Percentiles rank a stretch among this genome's conserved stretches.
These are phyloP conservation scores for Drosophila biarmipes DNA, from an alignment of 1,140 invertebrate genomes.

Conservation along the genomic window DNA sequence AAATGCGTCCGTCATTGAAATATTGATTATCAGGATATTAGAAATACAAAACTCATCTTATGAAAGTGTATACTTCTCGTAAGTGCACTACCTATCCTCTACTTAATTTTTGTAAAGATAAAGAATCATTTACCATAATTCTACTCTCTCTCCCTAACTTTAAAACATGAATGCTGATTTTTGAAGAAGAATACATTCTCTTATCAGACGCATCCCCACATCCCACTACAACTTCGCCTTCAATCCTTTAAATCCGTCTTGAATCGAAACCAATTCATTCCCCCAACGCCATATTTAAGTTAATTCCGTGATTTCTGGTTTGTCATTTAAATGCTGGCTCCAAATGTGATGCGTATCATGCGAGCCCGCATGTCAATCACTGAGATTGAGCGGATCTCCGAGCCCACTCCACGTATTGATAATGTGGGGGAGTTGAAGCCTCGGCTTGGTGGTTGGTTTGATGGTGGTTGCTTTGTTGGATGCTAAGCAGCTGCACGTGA, in stretches of 20 bases:
- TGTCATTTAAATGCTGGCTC: conserved; percentile 56
- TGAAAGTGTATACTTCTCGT: not conserved
- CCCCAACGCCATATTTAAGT: conserved; percentile 41
- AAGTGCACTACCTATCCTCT: not conserved
- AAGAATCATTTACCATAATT: too few relatives aligned
- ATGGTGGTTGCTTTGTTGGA: conserved; percentile 50
- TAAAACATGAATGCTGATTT: too few relatives aligned
- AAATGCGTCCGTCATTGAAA: not conserved
- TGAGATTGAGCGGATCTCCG: conserved; percentile 55
- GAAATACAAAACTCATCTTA: not conserved
- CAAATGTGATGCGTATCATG: conserved; percentile 46
- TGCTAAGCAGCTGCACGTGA: conserved; percentile 81
- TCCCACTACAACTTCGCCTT: not conserved
- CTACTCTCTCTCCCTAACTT: too few relatives aligned
- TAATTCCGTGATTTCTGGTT: conserved; percentile 50
- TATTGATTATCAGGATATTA: not conserved
- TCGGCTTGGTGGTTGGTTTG: conserved; percentile 49
- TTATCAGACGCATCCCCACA: not conserved
- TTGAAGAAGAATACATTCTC: not conserved
- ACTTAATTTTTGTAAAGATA: too few relatives aligned
- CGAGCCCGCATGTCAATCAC: conserved; percentile 77
- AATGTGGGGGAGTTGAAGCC: conserved; percentile 50
- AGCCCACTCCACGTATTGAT: conserved; percentile 36
- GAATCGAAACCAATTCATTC: conserved; percentile 8
- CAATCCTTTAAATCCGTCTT: conserved; percentile 11